These are phyloP conservation scores for Sebastes baramenuke DNA, from an alignment of 2,797 vertebrate species.

Conservation along the genomic window DNA sequence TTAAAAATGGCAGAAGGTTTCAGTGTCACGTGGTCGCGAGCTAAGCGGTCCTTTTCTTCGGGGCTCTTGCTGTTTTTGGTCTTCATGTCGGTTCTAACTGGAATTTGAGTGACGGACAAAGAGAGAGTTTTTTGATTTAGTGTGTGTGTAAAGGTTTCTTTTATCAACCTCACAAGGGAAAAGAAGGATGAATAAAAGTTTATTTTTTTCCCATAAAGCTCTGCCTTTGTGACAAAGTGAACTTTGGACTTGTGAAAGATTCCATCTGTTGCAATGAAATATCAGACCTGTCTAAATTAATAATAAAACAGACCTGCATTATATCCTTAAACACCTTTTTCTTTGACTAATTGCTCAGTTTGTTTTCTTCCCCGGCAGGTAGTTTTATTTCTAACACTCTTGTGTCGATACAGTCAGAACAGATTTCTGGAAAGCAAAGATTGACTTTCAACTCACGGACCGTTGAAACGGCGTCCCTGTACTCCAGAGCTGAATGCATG, in stretches of 20 bases:
- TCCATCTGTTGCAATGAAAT: constrained; percentile 74
- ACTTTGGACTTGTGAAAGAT: constrained; percentile 70
- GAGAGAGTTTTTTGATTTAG: constrained; percentile 38
- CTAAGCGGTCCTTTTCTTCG: constrained; percentile 60
- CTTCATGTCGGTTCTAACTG: constrained; percentile 77
- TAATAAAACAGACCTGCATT: constrained; percentile 77
- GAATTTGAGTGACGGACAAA: constrained; percentile 70
- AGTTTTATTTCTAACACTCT: constrained; percentile 17
- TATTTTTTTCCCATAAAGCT: constrained; percentile 59
- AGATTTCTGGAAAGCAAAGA: constrained; percentile 53
- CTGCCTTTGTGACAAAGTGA: constrained; percentile 69
- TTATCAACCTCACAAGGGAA: constrained; percentile 60
- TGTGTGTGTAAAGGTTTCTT: constrained; percentile 69
- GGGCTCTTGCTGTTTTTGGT: constrained; percentile 67
- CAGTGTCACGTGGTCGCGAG: constrained; percentile 59
- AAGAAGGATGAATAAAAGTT: constrained; percentile 44
- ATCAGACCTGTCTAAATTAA: constrained; percentile 74
- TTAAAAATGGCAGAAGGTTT: constrained; percentile 55
- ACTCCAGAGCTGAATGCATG: constrained; percentile 78
- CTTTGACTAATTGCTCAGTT: constrained; percentile 43
- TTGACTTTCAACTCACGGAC: constrained; percentile 40
- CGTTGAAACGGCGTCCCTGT: constrained; percentile 48
- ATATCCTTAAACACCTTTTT: constrained; percentile 66
- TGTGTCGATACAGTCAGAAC: background rate
- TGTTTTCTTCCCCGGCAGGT: constrained; percentile 12